Conservation (phyloP, 2,113 vertebrate species). For the Alexandromys fortis region DNA sequence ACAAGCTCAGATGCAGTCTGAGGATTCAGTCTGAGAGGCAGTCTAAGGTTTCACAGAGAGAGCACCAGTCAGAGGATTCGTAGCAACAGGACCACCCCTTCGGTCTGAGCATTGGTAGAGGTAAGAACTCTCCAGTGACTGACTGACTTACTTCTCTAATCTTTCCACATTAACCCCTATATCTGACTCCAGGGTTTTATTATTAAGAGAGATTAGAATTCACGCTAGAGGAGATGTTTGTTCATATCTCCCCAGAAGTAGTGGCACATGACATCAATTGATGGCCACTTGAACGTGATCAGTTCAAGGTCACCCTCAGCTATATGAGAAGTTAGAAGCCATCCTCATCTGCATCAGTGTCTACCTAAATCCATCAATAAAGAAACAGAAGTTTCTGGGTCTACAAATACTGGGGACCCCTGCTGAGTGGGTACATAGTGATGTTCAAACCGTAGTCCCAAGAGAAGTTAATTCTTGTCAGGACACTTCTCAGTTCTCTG, state of each 20-base stretch:
- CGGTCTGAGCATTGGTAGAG: too few species aligned
- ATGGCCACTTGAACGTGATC: not conserved
- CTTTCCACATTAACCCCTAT: too few species aligned
- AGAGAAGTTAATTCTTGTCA: not conserved
- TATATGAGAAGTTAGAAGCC: not conserved
- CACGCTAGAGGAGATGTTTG: not conserved
- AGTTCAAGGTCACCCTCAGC: not conserved
- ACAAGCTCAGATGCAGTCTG: too few species aligned
- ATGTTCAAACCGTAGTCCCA: not conserved
- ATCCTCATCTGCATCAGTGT: not conserved
- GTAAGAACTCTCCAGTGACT: too few species aligned
- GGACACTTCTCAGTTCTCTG: fast-evolving
- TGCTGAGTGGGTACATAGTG: not conserved
- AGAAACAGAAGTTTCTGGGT: not conserved
- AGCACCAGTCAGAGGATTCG: too few species aligned
- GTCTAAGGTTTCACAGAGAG: too few species aligned
- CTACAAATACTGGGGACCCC: not conserved
- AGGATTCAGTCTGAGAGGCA: too few species aligned
- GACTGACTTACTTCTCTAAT: too few species aligned
- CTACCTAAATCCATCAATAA: not conserved
- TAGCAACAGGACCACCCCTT: too few species aligned
- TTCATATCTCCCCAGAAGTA: not conserved
- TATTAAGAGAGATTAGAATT: too few species aligned
- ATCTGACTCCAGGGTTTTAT: too few species aligned
- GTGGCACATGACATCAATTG: not conserved